Evolutionary conservation across 2,113 vertebrate species (phyloP).

Genomic region (Hemiscyllium ocellatum): DNA sequence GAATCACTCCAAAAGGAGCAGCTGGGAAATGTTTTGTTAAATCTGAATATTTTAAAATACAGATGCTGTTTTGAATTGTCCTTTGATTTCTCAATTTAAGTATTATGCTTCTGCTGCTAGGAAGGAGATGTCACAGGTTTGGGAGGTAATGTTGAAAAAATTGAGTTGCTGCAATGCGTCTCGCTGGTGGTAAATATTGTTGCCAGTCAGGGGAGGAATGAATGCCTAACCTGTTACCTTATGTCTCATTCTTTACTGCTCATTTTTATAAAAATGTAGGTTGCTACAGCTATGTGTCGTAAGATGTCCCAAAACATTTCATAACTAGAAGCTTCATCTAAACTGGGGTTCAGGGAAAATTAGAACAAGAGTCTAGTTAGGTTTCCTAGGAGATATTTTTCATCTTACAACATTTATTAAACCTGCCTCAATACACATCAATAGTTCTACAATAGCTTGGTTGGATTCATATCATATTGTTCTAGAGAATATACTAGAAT

Average conservation of each 20-base stretch:
- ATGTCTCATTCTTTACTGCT: background rate
- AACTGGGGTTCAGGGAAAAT: background rate
- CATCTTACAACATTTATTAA: too few relatives aligned
- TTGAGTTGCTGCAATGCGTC: background rate
- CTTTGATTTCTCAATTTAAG: background rate
- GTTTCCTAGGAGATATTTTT: background rate
- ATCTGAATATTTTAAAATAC: background rate
- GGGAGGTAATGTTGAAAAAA: background rate
- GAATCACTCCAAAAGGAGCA: background rate
- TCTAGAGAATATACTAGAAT: too few relatives aligned
- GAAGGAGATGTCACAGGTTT: background rate
- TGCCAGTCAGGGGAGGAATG: too few relatives aligned
- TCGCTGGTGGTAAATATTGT: too few relatives aligned
- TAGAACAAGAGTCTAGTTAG: background rate
- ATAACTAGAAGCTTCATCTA: background rate
- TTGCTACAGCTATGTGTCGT: too few relatives aligned
- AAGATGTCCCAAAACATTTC: background rate
- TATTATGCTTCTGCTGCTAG: background rate
- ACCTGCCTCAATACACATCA: too few relatives aligned
- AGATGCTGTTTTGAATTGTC: background rate
- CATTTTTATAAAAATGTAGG: background rate
- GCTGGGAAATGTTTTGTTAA: background rate
- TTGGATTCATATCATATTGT: too few relatives aligned
- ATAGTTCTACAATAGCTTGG: too few relatives aligned
- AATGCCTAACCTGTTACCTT: too few relatives aligned